Base-by-base conservation (phyloP, 2,797 vertebrate genomes). In the Hapalemur alaotrensis region DNA sequence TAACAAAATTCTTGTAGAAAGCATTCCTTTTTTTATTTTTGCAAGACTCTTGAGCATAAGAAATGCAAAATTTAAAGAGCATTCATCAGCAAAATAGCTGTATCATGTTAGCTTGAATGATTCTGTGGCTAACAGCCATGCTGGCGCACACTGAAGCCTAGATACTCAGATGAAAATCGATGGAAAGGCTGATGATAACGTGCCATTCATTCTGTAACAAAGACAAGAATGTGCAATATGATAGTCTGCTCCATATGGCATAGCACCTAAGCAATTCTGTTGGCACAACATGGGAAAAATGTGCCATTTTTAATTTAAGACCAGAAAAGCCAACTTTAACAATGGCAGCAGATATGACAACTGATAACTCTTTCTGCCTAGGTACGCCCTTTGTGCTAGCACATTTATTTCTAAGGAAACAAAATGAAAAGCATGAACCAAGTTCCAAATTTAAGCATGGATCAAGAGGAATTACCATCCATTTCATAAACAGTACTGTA, bases 401-500 rank as follows among this genome's bases (percentile, higher is more conserved):
- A 95, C 11, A 75, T 88, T 94, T 7, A 57, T 95, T 95, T 96
- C 91, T 79, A 97, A 97, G 95, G 70, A 89, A 97, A 88, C 25
- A 91, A 97, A 97, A 97, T 69, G 35, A 57, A 84, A 93, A 86
- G 30, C 67, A 76, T 7, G 41, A 84, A 75, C n/a, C 1, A 2
- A 50, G 38, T 32, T 59, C 61, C 1, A 0, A 76, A 72, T 61
- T 63, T 89, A 46, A 69, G 87, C 48, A 52, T 14, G 57, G 50
- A 50, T 52, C n/a, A 54, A 50, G 41, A 82, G 30, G 65, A 79
- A 61, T 48, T 7, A 15, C 46, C 75, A 78, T 9, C 38, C 18
- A 28, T 20, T 46, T 79, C 70, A 15, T n/a, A 59, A 59, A 7
- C 11, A 73, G 14, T 41, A 32, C 17, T 67, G 17, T 35, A 38